Evolutionary conservation across 1,140 invertebrate species (phyloP), one percentile per base, ranked within the genome.

Genomic region (Scaptomyza graminum): DNA sequence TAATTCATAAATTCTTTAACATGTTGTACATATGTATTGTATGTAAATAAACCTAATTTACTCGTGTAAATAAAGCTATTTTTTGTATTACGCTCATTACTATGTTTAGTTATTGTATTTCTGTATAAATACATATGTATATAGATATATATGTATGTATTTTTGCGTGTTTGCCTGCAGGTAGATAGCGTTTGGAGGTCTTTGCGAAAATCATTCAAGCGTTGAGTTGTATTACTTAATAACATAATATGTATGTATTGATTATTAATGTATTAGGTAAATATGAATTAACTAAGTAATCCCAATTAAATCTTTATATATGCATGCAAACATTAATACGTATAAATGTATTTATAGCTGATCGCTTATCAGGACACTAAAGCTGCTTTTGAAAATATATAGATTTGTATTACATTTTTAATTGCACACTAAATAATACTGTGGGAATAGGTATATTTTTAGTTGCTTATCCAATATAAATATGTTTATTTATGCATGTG

Each of bases 51-150:
- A 55, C 39, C 25, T 50, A 39, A 60, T 72, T 54, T 69, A 69
- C 66, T 65, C 46, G 71, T 74, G 71, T 74, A 74, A 74, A 74
- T 74, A 74, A 74, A 74, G 71, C 71, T 74, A 74, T 74, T 74
- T 34, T 70, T 74, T 56, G 37, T 74, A 74, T 69, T 74, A 74
- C 65, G 49, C 59, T 56, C 52, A 62, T 69, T 74, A 69, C 41
- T 67, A 66, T 55, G 50, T 39, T 57, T 69, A 74, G 60, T 74
- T 74, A 74, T 74, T 74, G 65, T 62, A 69, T 60, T 68, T 62
- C 37, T 41, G 61, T 60, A 50, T 56, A 47, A 67, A 59, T 67
- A 67, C 64, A 51, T 57, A 44, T 60, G 34, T 55, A 41, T 49
- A 22, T 56, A 31, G 44, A 28, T 18, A 13, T 22, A n/a, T 59